Evolutionary conservation across 2,797 vertebrate genomes (phyloP), one percentile per base, ranked within the genome.

Genomic region (Tangara arthus): DNA sequence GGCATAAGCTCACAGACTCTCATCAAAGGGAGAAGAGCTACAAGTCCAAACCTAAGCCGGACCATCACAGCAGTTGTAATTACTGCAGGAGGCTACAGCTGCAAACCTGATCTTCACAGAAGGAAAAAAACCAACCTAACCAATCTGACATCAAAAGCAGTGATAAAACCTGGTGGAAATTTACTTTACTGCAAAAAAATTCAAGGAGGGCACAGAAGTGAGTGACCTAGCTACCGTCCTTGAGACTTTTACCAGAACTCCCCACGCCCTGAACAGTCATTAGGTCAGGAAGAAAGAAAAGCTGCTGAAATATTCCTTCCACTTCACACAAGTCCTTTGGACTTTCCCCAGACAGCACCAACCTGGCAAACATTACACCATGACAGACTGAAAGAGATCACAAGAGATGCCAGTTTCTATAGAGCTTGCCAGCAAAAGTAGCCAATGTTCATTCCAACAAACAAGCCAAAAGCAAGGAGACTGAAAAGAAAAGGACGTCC

Each of bases 181-280:
- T 85, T 76, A 82, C 26, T 87, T 81, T 47, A 66, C 53, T 20
- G 4, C n/a, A 47, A 55, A 75, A 63, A 59, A 84, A 79, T 13
- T 72, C 34, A 56, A 77, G 52, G 28, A 89, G 52, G 13, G 2
- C 32, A 73, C 2, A 59, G n/a, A 73, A 30, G 30, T 39, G 30
- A 78, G 44, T 47, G 71, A 90, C 13, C 28, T 10, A 7, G n/a
- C 50, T 44, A 68, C 56, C 14, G 37, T 42, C 34, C 41, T 76
- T 71, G 47, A 72, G 68, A 34, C 30, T 84, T 82, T 89, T 76
- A 96, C 61, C 83, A 86, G 87, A 88, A 89, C 23, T 64, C 61
- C 28, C 39, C 60, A 73, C 12, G 1, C 27, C 47, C 35, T 50
- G 32, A 79, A 82, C 15, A 81, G 24, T 73, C 82, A 78, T 32